Evolutionary conservation across 2,797 vertebrate species (phyloP).

Genomic region (Sternarchorhynchus goeldii): DNA sequence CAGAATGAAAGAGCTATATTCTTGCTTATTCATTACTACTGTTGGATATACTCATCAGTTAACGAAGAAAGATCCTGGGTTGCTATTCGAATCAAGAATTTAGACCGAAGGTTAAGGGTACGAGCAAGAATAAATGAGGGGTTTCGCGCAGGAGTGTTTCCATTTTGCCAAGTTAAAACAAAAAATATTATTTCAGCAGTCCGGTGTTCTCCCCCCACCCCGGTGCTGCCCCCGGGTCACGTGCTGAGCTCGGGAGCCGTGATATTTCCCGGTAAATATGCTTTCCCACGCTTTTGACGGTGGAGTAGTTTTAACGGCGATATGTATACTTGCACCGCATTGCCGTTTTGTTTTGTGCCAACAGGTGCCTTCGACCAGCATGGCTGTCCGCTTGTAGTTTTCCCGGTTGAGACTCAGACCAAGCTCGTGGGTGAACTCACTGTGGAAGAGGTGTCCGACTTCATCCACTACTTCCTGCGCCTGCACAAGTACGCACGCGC

Average conservation of each 20-base stretch:
- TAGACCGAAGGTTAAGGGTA: no score
- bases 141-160: conserved; percentile 4
- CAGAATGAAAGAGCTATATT: no score
- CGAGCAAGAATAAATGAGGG: not conserved
- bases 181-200: conserved; percentile 55
- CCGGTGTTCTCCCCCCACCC: conserved; percentile 46
- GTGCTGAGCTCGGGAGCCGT: conserved; percentile 74
- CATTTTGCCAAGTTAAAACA: conserved; percentile 13
- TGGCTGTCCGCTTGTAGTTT: conserved; percentile 73
- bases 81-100: no score
- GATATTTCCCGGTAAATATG: conserved; percentile 71
- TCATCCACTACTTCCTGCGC: conserved; percentile 73
- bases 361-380: conserved; percentile 77
- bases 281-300: not conserved
- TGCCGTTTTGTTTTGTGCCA: not conserved
- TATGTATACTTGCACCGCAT: not conserved
- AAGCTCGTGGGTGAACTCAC: conserved; percentile 64
- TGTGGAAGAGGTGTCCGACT: conserved; percentile 72
- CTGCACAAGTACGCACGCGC: conserved; percentile 69
- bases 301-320: no score
- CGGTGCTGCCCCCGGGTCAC: conserved; percentile 67
- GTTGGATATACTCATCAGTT: no score
- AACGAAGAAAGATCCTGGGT: no score
- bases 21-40: no score
- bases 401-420: conserved; percentile 68